Evolutionary conservation across 2,888 invertebrate species (phyloP).

Genomic region (Heliconius erato): DNA sequence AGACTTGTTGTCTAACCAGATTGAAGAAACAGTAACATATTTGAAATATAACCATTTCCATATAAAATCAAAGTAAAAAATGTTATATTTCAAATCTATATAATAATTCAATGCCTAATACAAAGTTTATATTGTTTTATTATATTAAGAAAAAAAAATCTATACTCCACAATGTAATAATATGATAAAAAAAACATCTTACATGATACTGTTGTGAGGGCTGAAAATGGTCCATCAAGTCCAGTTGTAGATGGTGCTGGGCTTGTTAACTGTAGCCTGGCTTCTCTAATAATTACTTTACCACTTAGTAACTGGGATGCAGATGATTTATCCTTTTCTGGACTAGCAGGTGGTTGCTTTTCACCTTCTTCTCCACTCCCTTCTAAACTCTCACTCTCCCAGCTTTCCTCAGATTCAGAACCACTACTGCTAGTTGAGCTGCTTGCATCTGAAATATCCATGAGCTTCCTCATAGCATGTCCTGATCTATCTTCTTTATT

Average conservation of each 20-base stretch:
- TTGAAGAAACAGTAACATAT: too few species aligned
- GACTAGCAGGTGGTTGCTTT: constrained; percentile 74
- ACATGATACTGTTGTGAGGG: constrained; percentile 73
- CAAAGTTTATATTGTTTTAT: not conserved
- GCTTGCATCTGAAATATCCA: constrained; percentile 83
- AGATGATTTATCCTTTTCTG: constrained; percentile 77
- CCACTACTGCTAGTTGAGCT: constrained; percentile 79
- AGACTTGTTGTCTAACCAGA: not conserved
- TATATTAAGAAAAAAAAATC: not conserved
- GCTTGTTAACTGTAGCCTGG: constrained; percentile 87
- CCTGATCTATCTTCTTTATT: constrained; percentile 77
- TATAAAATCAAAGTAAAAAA: not conserved
- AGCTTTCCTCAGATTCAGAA: constrained; percentile 80
- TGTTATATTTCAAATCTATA: not conserved
- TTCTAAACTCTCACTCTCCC: constrained; percentile 77
- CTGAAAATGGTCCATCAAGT: constrained; percentile 89
- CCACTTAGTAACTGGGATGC: constrained; percentile 86
- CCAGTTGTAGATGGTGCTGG: constrained; percentile 75
- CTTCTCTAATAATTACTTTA: constrained; percentile 89
- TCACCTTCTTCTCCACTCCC: constrained; percentile 78
- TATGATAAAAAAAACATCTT: constrained; percentile 58
- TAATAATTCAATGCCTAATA: not conserved
- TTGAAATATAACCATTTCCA: too few species aligned
- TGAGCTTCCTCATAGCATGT: constrained; percentile 80
- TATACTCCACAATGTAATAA: not conserved